Evolutionary conservation across 2,888 invertebrate species (phyloP).

Genomic region (Eupithecia abbreviata): DNA sequence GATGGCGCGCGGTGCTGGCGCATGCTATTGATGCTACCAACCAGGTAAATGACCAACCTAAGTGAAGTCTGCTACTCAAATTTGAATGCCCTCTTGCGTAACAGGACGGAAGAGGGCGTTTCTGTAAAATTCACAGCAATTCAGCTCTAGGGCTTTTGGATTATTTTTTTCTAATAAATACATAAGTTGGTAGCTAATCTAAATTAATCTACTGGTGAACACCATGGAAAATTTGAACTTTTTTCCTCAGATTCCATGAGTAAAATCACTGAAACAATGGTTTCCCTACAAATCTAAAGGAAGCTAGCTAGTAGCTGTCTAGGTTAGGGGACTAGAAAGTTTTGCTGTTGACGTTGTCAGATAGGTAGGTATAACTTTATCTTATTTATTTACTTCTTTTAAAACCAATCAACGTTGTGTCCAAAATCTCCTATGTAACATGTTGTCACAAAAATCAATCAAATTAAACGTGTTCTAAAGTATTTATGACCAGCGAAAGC

Average conservation of each 20-base stretch:
- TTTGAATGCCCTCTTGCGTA: neutral
- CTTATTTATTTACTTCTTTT: neutral
- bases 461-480: slow-evolving; percentile 14
- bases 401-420: neutral
- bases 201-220: neutral
- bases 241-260: neutral
- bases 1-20: slow-evolving; percentile 91
- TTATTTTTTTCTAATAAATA: no score
- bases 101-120: neutral
- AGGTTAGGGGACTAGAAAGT: neutral
- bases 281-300: neutral
- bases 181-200: neutral
- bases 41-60: slow-evolving; percentile 72
- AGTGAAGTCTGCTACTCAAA: neutral
- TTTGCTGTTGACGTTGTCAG: neutral
- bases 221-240: neutral
- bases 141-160: neutral
- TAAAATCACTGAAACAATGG: neutral
- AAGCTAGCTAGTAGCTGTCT: neutral
- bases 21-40: slow-evolving; percentile 90
- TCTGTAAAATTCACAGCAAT: neutral
- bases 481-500: slow-evolving; percentile 14
- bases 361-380: neutral
- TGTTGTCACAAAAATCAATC: neutral
- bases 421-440: neutral